Base-by-base conservation (phyloP, 1,140 invertebrate genomes). In the Calliphora vicina region DNA sequence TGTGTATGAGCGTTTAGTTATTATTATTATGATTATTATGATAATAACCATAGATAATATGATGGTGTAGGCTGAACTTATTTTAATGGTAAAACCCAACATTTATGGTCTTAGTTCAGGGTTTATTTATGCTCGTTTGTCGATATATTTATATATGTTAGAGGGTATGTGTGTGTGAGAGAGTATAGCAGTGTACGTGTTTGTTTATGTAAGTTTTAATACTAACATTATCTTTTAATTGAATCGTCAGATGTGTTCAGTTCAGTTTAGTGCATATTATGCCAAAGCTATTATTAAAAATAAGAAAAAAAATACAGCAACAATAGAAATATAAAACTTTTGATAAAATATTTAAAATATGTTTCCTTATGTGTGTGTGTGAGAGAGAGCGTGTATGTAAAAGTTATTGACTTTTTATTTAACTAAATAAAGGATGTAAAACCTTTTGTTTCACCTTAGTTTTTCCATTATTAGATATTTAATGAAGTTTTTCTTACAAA, bases 151-250 rank as follows among this genome's bases (percentile, higher is more conserved):
- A 35, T 35, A 35, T 67, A 67, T 67, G 61, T 67, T 10, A 23
- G n/a, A 23, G 8, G 8, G 8, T 67, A 2, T 23, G 17, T 67
- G n/a, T 8, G 17, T 23, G 4, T 23, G 17, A 23, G n/a, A 0
- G 17, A 9, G 4, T 35, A 35, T 35, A 35, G 6, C 35, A 35
- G 35, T 67, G 20, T 67, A 1, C 20, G 20, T 17, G 61, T 67
- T 13, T 20, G 61, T 23, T 67, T 23, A 23, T 67, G 61, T 23
- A 67, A 10, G 61, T 57, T 57, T 17, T 57, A 67, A 67, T 67
- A 67, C 61, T 23, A 67, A 67, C 61, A 67, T 67, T 67, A 67
- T 67, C 61, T 67, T 67, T 67, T 67, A 67, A 67, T 67, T 67
- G 61, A 67, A 67, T 67, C 61, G 61, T 67, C 20, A 67, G 61